Evolutionary conservation across 2,113 vertebrate species (phyloP), one percentile per base, ranked within the genome.

Genomic region (Tylochromis polylepis): DNA sequence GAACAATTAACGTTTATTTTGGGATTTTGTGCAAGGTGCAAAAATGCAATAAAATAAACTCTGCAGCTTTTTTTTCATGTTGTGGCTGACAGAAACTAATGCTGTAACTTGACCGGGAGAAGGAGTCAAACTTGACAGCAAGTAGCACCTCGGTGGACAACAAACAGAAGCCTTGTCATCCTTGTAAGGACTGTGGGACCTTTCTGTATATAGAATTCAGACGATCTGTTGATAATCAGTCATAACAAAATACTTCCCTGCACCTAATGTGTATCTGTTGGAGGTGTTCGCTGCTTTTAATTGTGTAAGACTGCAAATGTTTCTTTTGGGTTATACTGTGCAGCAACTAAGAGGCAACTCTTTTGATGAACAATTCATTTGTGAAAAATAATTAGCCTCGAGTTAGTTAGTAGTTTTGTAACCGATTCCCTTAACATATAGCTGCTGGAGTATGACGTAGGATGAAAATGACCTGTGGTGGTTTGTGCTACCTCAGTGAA

Each of bases 141-240:
- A 79, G 67, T 70, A 67, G 56, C 84, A 72, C 81, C 72, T 88
- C 67, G 60, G 75, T 36, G 56, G 36, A 86, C 58, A 51, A 87
- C 41, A 81, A 53, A 75, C 59, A 90, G 43, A 62, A 34, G 53
- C 27, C 15, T 46, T 3, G 60, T 57, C 14, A 53, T 88, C 75
- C 70, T 80, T 81, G 51, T 84, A 88, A 49, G 83, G 60, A 86
- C 27, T 22, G 56, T 51, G 83, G 67, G 38, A 57, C 65, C 34
- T 70, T 46, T 80, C 34, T 87, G 86, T 85, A 58, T 87, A 85
- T 72, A 84, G 34, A 62, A 79, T 16, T 81, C 27, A 87, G 56
- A 92, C 70, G 53, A 82, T 70, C 51, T 89, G 79, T 88, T 91
- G 36, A 85, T 90, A 86, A 81, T 84, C 36, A 86, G 41, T 84